Evolutionary conservation across 35 echinoderm and acorn worm genomes (phyloP).

Genomic region (Stichopus chloronotus): DNA sequence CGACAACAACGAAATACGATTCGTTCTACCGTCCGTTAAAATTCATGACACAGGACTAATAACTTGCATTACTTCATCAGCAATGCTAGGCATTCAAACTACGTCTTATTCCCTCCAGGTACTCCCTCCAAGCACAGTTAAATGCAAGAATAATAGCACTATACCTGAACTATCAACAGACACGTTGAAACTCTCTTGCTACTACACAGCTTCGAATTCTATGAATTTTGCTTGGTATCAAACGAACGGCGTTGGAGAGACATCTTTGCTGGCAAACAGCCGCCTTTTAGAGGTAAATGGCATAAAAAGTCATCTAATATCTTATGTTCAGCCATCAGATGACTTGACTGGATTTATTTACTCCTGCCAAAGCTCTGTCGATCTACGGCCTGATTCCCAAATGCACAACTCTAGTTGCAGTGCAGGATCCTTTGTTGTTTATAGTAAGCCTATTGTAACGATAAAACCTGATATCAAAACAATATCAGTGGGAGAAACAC

Average conservation of each 20-base stretch:
- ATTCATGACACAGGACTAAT: neutral
- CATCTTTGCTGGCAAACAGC: neutral
- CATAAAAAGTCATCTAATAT: neutral
- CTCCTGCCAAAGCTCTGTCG: neutral
- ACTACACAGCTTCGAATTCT: neutral
- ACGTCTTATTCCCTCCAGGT: neutral
- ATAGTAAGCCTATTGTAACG: neutral
- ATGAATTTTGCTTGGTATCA: neutral
- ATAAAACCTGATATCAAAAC: neutral
- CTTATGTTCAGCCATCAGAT: neutral
- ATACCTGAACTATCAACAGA: neutral
- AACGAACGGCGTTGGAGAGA: neutral
- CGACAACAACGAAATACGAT: neutral
- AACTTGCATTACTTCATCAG: neutral
- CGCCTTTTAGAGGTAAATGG: neutral
- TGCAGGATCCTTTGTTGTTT: neutral
- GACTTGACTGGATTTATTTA: neutral
- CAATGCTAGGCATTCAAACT: neutral
- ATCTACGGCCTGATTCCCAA: neutral
- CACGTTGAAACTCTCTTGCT: neutral
- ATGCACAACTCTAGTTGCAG: neutral
- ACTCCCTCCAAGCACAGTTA: neutral
- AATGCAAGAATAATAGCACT: neutral
- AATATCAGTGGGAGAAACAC: neutral
- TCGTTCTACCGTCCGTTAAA: neutral